These are phyloP conservation scores for Selenia dentaria DNA, from an alignment of 2,888 invertebrate species.

Conservation along the genomic window DNA sequence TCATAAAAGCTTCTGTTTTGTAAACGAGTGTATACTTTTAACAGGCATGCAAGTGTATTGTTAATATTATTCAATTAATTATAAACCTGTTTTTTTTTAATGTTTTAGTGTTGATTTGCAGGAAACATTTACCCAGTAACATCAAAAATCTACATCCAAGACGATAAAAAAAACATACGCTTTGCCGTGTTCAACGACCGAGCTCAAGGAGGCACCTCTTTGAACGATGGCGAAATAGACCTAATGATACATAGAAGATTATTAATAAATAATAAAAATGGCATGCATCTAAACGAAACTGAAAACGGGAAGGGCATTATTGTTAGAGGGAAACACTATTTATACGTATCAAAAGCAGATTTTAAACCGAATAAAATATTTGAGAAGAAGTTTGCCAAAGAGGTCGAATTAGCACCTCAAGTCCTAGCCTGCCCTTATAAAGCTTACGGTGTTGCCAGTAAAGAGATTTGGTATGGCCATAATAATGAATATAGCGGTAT, in stretches of 20 bases:
- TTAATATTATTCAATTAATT: too few relatives aligned
- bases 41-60: too few relatives aligned
- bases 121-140: slow-evolving; percentile 97
- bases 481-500: slow-evolving; percentile 73
- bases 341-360: slow-evolving; percentile 56
- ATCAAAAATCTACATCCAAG: slow-evolving; percentile 89
- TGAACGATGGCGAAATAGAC: slow-evolving; percentile 90
- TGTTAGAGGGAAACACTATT: slow-evolving; percentile 56
- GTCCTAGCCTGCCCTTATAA: slow-evolving; percentile 38
- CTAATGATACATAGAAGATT: slow-evolving; percentile 93
- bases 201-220: slow-evolving; percentile 91
- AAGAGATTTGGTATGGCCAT: slow-evolving; percentile 19
- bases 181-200: slow-evolving; percentile 89
- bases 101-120: slow-evolving; percentile 9
- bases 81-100: too few relatives aligned
- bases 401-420: slow-evolving; percentile 51
- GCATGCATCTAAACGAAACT: slow-evolving; percentile 50
- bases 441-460: slow-evolving; percentile 23
- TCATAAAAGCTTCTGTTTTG: too few relatives aligned
- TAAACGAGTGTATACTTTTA: too few relatives aligned
- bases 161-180: slow-evolving; percentile 67
- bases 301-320: slow-evolving; percentile 40
- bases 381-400: slow-evolving; percentile 68
- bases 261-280: slow-evolving; percentile 91
- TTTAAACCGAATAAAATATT: slow-evolving; percentile 56